Percentiles rank a stretch among this genome's conserved stretches.
These are phyloP conservation scores for Nyctibius bracteatus DNA, from an alignment of 2,113 vertebrate species.

Conservation along the genomic window DNA sequence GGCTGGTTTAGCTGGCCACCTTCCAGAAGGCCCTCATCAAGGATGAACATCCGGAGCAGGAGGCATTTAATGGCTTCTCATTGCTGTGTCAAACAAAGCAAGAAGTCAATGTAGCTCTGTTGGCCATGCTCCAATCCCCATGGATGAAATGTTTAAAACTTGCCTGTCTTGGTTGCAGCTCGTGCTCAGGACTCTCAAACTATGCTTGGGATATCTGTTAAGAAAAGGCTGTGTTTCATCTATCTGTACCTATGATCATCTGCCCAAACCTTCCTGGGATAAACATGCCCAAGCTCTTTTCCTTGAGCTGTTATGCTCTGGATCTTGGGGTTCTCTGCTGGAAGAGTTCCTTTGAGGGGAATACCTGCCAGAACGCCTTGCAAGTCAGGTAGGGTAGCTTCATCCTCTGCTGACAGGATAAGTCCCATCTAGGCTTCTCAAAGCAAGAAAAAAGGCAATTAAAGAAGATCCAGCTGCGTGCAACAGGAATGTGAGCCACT, in stretches of 20 bases:
- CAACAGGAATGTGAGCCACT: not conserved
- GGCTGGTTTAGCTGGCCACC: constrained; percentile 19
- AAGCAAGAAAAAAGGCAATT: not conserved
- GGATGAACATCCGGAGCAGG: not conserved
- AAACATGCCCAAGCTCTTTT: not conserved
- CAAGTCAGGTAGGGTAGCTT: not conserved
- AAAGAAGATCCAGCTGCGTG: not conserved
- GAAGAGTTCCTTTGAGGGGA: not conserved
- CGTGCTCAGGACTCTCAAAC: not conserved
- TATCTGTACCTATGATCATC: too few relatives aligned
- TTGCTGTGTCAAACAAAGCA: not conserved
- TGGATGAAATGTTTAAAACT: not conserved
- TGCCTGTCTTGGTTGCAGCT: not conserved
- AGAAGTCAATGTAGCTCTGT: not conserved
- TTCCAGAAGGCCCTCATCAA: not conserved
- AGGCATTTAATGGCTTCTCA: constrained; percentile 15
- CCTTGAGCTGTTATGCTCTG: not conserved
- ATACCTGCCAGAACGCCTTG: not conserved
- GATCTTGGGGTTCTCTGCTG: not conserved
- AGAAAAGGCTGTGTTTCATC: not conserved
- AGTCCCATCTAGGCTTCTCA: not conserved
- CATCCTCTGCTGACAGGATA: not conserved
- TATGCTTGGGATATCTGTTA: not conserved
- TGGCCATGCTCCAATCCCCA: not conserved
- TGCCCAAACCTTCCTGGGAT: not conserved